A percentile compares a stretch with the other conserved stretches of the same genome.
phyloP scores from a whole-genome alignment of 2,888 invertebrate species.

The Leptinotarsa peninsularis region DNA sequence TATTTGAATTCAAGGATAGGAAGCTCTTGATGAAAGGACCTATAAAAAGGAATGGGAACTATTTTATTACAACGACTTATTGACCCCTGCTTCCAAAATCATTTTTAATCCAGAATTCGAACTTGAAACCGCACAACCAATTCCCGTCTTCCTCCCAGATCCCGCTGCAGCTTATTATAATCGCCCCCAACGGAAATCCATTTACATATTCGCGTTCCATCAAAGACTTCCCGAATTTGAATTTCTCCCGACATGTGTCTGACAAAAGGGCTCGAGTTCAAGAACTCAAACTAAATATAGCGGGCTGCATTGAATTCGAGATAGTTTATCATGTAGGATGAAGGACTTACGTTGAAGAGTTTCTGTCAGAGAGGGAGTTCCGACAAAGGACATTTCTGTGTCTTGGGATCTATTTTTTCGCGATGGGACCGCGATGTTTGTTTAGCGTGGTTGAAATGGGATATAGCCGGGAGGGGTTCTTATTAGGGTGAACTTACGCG shows the following conservation, averaged over 20 bases:
- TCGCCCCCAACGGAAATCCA: slow-evolving; percentile 9
- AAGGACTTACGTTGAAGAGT: slow-evolving; percentile 23
- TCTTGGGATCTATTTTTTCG: slow-evolving; percentile 22
- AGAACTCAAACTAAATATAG: slow-evolving; percentile 19
- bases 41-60: no score
- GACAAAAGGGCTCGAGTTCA: slow-evolving; percentile 23
- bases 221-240: slow-evolving; percentile 23
- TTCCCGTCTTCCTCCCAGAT: background rate
- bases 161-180: background rate
- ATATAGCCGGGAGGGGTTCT: background rate
- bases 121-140: background rate
- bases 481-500: slow-evolving; percentile 14
- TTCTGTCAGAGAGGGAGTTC: slow-evolving; percentile 18
- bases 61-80: no score
- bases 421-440: background rate
- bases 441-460: slow-evolving; percentile 4
- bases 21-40: no score
- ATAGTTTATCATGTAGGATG: slow-evolving; percentile 26
- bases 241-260: slow-evolving; percentile 28
- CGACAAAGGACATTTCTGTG: slow-evolving; percentile 13
- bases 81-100: no score
- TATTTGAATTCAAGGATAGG: no score
- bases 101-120: background rate
- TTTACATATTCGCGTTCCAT: slow-evolving; percentile 20
- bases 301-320: slow-evolving; percentile 15